Percentiles rank a stretch among this genome's conserved stretches.
These are phyloP conservation scores for Platalea minor DNA, from an alignment of 2,797 vertebrate species.

Conservation along the genomic window DNA sequence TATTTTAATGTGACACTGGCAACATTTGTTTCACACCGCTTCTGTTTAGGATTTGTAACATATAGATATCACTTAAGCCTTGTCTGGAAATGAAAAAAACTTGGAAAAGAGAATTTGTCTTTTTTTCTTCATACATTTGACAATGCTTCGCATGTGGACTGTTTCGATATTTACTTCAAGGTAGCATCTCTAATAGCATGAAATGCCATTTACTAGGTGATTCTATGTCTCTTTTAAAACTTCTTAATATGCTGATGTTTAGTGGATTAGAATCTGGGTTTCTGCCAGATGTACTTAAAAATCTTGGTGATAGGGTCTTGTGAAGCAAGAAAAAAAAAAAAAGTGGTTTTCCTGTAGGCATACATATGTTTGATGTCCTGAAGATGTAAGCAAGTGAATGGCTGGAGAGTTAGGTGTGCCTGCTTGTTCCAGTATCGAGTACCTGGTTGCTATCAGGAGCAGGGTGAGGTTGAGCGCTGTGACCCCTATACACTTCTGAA, in stretches of 20 bases:
- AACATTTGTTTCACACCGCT: background rate
- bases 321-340: background rate
- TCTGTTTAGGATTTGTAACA: background rate
- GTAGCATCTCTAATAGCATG: background rate
- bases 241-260: background rate
- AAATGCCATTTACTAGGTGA: background rate
- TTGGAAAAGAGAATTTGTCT: background rate
- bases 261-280: background rate
- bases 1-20: background rate
- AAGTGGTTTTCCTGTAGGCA: background rate
- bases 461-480: background rate
- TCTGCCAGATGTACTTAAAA: background rate
- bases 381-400: background rate
- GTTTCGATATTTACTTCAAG: background rate
- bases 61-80: background rate
- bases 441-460: accelerated
- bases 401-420: background rate
- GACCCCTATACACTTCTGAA: background rate
- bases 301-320: background rate
- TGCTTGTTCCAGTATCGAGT: background rate
- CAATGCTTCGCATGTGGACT: background rate
- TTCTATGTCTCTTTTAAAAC: background rate
- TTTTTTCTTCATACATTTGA: background rate
- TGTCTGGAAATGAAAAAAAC: background rate
- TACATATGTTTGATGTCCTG: background rate